Evolutionary conservation across 2,888 invertebrate species (phyloP).

Genomic region (Sarcophaga subvicina): DNA sequence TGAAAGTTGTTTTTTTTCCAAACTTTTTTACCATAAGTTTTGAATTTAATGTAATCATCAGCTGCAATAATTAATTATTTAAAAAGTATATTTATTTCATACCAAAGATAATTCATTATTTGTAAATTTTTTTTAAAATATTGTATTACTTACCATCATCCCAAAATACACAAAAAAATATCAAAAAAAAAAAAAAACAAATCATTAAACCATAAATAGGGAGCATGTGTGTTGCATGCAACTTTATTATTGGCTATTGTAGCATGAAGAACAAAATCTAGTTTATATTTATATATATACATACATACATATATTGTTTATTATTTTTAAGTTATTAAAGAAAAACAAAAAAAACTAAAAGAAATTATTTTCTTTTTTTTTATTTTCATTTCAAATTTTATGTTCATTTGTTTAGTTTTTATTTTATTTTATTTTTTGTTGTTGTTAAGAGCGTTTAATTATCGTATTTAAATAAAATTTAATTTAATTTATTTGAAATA

Average conservation of each 20-base stretch:
- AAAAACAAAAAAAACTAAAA: neutral
- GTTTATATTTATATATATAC: constrained; percentile 46
- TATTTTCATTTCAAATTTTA: neutral
- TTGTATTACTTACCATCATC: constrained; percentile 29
- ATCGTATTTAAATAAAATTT: constrained; percentile 28
- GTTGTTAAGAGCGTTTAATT: constrained; percentile 36
- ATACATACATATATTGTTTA: constrained; percentile 13
- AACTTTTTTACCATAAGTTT: neutral
- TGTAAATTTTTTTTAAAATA: neutral
- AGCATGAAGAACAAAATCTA: constrained; percentile 54
- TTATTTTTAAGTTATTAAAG: constrained; percentile 45
- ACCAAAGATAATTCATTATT: neutral
- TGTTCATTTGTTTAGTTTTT: neutral
- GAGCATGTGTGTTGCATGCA: constrained; percentile 54
- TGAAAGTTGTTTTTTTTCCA: constrained; percentile 40
- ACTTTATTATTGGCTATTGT: neutral
- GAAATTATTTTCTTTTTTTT: constrained; percentile 16
- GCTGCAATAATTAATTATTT: neutral
- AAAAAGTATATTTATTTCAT: neutral
- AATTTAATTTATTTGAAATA: constrained; percentile 23
- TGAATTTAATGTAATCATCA: neutral
- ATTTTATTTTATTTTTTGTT: constrained; percentile 2
- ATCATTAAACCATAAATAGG: constrained; percentile 62
- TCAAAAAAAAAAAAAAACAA: constrained; percentile 7
- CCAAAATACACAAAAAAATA: too few relatives aligned